phyloP scores from a whole-genome alignment of 2,113 vertebrate species.

The Uria aalge region DNA sequence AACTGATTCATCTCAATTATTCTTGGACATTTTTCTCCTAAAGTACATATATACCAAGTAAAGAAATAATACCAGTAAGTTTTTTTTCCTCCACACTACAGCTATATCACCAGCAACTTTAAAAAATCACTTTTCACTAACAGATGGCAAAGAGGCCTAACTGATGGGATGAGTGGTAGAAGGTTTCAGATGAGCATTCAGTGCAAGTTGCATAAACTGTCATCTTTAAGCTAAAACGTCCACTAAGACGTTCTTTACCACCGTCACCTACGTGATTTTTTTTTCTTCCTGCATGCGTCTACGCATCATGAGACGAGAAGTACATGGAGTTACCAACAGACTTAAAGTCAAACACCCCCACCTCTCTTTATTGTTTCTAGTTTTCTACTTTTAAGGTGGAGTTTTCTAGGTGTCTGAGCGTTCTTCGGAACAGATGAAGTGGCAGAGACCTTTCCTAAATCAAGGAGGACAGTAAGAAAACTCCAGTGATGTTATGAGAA shows the following conservation, averaged over 20 bases:
- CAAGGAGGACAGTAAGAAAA: background rate
- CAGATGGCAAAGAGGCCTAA: background rate
- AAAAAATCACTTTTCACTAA: background rate
- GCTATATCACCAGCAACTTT: background rate
- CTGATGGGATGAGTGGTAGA: background rate
- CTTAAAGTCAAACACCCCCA: background rate
- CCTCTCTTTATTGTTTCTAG: background rate
- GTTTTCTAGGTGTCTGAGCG: background rate
- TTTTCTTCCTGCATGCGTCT: background rate
- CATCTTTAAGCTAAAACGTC: background rate
- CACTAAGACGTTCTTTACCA: background rate
- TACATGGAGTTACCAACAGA: background rate
- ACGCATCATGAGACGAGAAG: fast-evolving
- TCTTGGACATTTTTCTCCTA: constrained; percentile 29
- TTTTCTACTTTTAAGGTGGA: background rate
- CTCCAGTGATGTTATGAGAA: background rate
- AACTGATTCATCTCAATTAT: constrained; percentile 60
- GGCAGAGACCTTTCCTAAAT: background rate
- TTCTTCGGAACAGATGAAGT: background rate
- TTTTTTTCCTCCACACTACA: background rate
- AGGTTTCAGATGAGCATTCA: constrained; percentile 12
- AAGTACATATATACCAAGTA: background rate
- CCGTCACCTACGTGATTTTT: background rate
- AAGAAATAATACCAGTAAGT: background rate
- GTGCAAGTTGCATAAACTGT: background rate